phyloP scores from a whole-genome alignment of 2,888 invertebrate species.

The Eupithecia abbreviata region DNA sequence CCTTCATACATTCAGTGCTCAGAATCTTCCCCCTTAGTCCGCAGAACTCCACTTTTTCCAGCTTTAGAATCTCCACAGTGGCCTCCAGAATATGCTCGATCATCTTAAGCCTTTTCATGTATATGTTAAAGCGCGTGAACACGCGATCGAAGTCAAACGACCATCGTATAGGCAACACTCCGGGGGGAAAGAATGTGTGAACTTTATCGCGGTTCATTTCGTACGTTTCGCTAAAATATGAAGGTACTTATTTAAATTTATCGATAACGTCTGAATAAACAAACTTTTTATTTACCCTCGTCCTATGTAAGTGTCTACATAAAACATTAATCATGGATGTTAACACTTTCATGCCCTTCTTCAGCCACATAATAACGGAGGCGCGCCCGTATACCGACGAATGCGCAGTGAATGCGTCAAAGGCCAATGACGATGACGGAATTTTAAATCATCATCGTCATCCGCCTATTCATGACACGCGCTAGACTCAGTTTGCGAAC shows the following conservation, averaged over 20 bases:
- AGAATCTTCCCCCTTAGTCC: slow-evolving; percentile 86
- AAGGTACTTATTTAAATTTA: neutral
- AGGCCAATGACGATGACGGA: no score
- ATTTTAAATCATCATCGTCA: no score
- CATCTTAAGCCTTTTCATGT: slow-evolving; percentile 85
- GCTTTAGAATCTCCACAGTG: slow-evolving; percentile 91
- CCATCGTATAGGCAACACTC: slow-evolving; percentile 87
- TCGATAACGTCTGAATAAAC: no score
- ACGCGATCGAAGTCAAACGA: slow-evolving; percentile 89
- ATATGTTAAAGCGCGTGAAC: slow-evolving; percentile 87
- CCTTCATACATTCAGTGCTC: slow-evolving; percentile 79
- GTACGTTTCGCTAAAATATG: slow-evolving; percentile 71
- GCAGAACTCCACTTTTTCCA: slow-evolving; percentile 93
- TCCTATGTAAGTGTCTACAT: no score
- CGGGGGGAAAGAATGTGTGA: slow-evolving; percentile 80
- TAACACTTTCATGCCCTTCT: no score
- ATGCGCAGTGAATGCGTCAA: no score
- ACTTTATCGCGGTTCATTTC: slow-evolving; percentile 82
- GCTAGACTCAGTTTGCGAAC: no score
- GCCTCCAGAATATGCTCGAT: slow-evolving; percentile 89
- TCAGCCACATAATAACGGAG: no score
- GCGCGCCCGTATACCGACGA: no score
- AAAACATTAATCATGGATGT: no score
- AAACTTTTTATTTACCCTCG: no score
- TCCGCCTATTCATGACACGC: no score